A percentile compares a stretch with the other conserved stretches of the same genome.
phyloP scores from a whole-genome alignment of 2,113 vertebrate genomes.

The Nannobrachium achirus region DNA sequence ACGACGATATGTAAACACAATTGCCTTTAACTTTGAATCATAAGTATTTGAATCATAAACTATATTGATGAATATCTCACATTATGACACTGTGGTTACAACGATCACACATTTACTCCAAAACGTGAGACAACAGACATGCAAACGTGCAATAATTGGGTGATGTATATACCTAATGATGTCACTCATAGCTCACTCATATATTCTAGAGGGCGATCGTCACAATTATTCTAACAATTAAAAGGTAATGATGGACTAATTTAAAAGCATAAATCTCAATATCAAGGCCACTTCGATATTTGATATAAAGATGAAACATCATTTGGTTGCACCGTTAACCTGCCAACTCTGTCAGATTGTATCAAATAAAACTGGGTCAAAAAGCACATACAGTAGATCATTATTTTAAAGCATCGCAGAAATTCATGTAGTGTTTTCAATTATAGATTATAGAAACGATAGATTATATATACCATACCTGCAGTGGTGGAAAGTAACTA shows the following conservation, averaged over 20 bases:
- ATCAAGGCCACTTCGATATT: background rate
- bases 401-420: no score
- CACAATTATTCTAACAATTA: conserved; percentile 5
- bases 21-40: background rate
- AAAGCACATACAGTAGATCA: background rate
- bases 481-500: no score
- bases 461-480: no score
- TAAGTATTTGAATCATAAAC: conserved; percentile 1
- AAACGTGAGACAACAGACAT: conserved; percentile 31
- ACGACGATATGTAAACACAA: background rate
- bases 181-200: background rate
- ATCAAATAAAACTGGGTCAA: background rate
- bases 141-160: conserved; percentile 41
- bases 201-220: background rate
- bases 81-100: conserved; percentile 1
- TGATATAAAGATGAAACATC: conserved; percentile 1
- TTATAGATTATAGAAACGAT: no score
- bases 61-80: conserved; percentile 2
- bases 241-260: background rate
- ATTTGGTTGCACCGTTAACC: conserved; percentile 9
- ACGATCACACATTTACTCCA: conserved; percentile 24
- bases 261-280: conserved; percentile 15
- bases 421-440: no score
- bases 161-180: background rate
- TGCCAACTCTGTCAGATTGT: background rate